Conservation (phyloP, 2,797 vertebrate genomes). For the Sphenopsis melanotis region DNA sequence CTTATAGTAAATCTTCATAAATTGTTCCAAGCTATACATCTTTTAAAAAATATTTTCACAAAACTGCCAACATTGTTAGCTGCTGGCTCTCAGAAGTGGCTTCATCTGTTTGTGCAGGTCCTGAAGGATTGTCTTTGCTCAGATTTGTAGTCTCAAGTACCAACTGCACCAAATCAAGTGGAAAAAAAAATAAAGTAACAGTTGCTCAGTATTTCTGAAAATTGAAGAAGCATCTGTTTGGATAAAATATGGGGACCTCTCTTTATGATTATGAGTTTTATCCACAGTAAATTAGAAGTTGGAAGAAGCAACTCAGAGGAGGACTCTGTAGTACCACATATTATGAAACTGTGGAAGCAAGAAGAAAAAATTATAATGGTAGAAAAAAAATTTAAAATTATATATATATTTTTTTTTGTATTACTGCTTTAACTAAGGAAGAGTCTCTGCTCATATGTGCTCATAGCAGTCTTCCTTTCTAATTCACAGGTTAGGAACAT, state of each 20-base stretch:
- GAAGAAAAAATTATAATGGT: background rate
- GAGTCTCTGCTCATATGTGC: background rate
- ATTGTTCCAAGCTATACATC: background rate
- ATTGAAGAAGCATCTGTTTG: background rate
- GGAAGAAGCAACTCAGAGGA: background rate
- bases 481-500: background rate
- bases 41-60: background rate
- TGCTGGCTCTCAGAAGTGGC: background rate
- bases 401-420: too few relatives aligned
- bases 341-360: background rate
- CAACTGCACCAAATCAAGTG: background rate
- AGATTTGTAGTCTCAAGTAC: background rate
- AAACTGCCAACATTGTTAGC: background rate
- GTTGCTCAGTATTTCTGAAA: background rate
- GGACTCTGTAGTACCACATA: background rate
- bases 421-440: background rate
- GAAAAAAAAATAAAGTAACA: background rate
- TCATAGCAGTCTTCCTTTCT: background rate
- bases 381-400: background rate
- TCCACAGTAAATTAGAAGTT: background rate
- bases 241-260: background rate
- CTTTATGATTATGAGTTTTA: background rate
- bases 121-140: background rate
- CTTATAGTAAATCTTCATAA: background rate
- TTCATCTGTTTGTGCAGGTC: background rate